Evolutionary conservation across 1,140 invertebrate genomes (phyloP).

Genomic region (Drosophila sucinea): DNA sequence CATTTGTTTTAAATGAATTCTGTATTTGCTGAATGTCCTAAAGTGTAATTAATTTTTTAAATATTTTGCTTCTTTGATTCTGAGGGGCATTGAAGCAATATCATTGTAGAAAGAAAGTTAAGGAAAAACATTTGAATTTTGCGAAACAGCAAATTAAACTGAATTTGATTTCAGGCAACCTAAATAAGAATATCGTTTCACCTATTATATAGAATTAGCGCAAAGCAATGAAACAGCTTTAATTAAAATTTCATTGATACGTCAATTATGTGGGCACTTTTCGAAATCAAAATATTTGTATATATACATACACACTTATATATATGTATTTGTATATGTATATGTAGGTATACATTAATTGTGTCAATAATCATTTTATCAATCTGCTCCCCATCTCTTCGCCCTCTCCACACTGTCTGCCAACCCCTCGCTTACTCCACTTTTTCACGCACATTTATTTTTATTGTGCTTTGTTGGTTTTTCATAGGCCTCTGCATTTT

Average conservation of each 20-base stretch:
- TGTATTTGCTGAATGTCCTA: too few species aligned
- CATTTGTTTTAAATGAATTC: too few species aligned
- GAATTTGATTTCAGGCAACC: too few species aligned
- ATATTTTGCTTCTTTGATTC: neutral
- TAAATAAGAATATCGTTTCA: too few species aligned
- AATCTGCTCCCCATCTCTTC: conserved; percentile 10
- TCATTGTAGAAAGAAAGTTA: too few species aligned
- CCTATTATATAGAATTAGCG: neutral
- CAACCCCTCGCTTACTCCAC: neutral
- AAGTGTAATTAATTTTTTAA: too few species aligned
- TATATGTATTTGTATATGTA: neutral
- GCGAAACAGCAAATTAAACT: too few species aligned
- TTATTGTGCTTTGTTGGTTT: conserved; percentile 44
- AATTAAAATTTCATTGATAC: neutral
- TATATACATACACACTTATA: neutral
- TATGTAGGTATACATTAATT: conserved; percentile 3
- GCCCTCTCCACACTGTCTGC: neutral
- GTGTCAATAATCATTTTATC: conserved; percentile 16
- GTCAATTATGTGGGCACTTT: conserved; percentile 18
- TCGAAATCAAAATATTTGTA: neutral
- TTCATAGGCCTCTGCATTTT: conserved; percentile 44
- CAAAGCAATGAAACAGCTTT: neutral
- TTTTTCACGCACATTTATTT: conserved; percentile 58
- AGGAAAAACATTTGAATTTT: too few species aligned
- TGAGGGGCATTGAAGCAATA: too few species aligned